Conservation (phyloP, 1,140 invertebrate genomes). For the Halictus rubicundus region DNA sequence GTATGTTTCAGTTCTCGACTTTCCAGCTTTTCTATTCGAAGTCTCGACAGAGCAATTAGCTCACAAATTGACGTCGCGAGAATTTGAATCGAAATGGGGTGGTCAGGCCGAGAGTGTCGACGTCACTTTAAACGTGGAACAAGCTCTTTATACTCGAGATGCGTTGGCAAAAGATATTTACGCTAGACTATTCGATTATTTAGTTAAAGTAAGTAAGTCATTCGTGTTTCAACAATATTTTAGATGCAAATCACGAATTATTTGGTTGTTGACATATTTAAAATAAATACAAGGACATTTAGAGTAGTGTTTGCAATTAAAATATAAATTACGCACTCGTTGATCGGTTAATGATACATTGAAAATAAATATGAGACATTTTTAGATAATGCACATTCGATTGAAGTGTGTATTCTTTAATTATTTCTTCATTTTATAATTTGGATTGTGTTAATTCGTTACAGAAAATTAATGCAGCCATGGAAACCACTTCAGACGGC, state of each 20-base stretch:
- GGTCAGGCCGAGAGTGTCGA: slow-evolving; percentile 86
- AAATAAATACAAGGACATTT: too few relatives aligned
- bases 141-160: slow-evolving; percentile 85
- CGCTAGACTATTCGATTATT: slow-evolving; percentile 86
- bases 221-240: too few relatives aligned
- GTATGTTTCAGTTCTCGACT: slow-evolving; percentile 83
- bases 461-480: slow-evolving; percentile 84
- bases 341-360: neutral
- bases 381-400: too few relatives aligned
- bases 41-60: slow-evolving; percentile 83
- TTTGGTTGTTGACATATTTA: too few relatives aligned
- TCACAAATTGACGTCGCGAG: slow-evolving; percentile 84
- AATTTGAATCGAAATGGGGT: slow-evolving; percentile 90
- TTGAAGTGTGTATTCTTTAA: too few relatives aligned
- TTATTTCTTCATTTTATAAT: neutral
- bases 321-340: neutral
- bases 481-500: slow-evolving; percentile 81
- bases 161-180: slow-evolving; percentile 88
- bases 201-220: slow-evolving; percentile 83
- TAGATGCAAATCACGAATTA: too few relatives aligned
- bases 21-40: slow-evolving; percentile 85
- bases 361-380: too few relatives aligned
- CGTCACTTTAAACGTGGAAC: slow-evolving; percentile 85
- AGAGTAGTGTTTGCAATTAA: too few relatives aligned
- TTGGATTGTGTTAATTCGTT: slow-evolving; percentile 56